Conservation (phyloP, 2,113 vertebrate genomes). For the Trachemys scripta region DNA sequence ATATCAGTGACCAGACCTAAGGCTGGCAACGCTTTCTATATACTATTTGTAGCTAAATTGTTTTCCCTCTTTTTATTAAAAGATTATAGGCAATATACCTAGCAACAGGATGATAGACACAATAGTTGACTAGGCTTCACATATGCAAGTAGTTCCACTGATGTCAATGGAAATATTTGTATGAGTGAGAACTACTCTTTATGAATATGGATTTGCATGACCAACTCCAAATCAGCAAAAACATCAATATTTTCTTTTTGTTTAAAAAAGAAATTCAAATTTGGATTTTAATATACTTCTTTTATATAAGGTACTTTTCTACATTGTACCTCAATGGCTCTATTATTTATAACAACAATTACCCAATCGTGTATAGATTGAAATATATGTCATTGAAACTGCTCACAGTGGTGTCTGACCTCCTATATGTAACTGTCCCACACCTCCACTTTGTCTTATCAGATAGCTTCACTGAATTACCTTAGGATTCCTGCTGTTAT, state of each 20-base stretch:
- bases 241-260: background rate
- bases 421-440: background rate
- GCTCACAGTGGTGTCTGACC: background rate
- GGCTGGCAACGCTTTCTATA: background rate
- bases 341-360: background rate
- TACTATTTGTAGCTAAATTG: background rate
- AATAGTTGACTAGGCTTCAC: background rate
- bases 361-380: background rate
- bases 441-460: background rate
- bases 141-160: background rate
- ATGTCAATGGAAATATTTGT: background rate
- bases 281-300: background rate
- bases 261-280: background rate
- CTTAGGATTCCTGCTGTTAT: background rate
- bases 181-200: background rate
- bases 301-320: background rate
- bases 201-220: background rate
- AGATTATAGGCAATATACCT: background rate
- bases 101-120: background rate
- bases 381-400: background rate
- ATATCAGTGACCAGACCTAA: background rate
- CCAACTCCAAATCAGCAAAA: background rate
- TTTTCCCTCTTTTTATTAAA: background rate
- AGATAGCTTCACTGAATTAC: background rate
- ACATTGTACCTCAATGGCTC: background rate